phyloP scores from a whole-genome alignment of 2,888 invertebrate genomes.

The Synergus laeviventris region DNA sequence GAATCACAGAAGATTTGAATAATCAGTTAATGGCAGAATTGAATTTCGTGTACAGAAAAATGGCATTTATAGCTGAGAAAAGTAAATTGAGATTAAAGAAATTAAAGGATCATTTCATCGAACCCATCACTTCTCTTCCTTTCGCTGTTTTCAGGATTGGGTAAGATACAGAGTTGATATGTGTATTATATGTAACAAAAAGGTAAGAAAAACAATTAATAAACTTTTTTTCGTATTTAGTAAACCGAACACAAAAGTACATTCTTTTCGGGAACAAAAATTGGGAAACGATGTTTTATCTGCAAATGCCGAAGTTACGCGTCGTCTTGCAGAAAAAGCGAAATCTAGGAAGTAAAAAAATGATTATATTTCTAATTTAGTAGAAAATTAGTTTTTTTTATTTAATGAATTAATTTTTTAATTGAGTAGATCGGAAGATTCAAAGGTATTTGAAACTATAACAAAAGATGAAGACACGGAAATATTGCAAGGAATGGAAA shows the following conservation, averaged over 20 bases:
- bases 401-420: background rate
- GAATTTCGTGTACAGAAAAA: conserved; percentile 81
- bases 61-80: conserved; percentile 84
- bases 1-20: conserved; percentile 82
- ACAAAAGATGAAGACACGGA: conserved; percentile 60
- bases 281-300: conserved; percentile 79
- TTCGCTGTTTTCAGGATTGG: conserved; percentile 69
- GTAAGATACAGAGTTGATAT: conserved; percentile 57
- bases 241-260: conserved; percentile 72
- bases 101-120: conserved; percentile 82
- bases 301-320: conserved; percentile 79
- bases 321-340: conserved; percentile 80
- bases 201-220: background rate
- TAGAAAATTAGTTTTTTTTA: too few species aligned
- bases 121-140: conserved; percentile 77
- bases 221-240: conserved; percentile 48
- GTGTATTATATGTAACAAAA: conserved; percentile 16
- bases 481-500: conserved; percentile 72
- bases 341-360: conserved; percentile 78
- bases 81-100: conserved; percentile 81
- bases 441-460: background rate
- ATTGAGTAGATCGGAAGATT: background rate
- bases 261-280: conserved; percentile 82
- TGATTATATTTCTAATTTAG: background rate
- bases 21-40: conserved; percentile 80